phyloP scores from a whole-genome alignment of 2,113 vertebrate species.

The Sinosuthora webbiana region DNA sequence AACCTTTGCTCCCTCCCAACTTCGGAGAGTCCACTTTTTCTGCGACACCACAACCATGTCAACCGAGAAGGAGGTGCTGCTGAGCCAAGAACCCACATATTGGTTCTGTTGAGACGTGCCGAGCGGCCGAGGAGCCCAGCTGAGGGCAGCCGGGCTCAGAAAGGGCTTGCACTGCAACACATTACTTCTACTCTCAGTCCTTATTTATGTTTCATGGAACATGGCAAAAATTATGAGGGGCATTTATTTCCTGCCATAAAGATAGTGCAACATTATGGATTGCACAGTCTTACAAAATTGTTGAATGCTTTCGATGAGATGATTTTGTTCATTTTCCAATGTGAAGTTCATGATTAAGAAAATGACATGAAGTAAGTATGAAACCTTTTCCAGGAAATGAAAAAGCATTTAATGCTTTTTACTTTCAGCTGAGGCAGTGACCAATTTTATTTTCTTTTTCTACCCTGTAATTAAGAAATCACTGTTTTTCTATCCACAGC shows the following conservation, averaged over 20 bases:
- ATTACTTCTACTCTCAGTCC: neutral
- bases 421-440: neutral
- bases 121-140: too few relatives aligned
- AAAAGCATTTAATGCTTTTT: neutral
- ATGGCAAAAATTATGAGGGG: neutral
- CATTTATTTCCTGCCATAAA: neutral
- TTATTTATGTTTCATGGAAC: constrained; percentile 10
- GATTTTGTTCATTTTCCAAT: neutral
- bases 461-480: constrained; percentile 40
- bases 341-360: neutral
- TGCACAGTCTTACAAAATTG: neutral
- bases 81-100: too few relatives aligned
- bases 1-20: too few relatives aligned
- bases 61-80: too few relatives aligned
- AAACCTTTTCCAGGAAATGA: neutral
- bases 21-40: too few relatives aligned
- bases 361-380: neutral
- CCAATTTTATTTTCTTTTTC: constrained; percentile 21
- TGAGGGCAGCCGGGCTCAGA: too few relatives aligned
- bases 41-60: too few relatives aligned
- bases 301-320: neutral
- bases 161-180: too few relatives aligned
- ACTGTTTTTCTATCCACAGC: neutral
- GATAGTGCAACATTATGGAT: neutral
- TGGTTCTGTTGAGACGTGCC: too few relatives aligned